Evolutionary conservation across 2,797 vertebrate species (phyloP), one percentile per base, ranked within the genome.

Genomic region (Phalanger gymnotis): DNA sequence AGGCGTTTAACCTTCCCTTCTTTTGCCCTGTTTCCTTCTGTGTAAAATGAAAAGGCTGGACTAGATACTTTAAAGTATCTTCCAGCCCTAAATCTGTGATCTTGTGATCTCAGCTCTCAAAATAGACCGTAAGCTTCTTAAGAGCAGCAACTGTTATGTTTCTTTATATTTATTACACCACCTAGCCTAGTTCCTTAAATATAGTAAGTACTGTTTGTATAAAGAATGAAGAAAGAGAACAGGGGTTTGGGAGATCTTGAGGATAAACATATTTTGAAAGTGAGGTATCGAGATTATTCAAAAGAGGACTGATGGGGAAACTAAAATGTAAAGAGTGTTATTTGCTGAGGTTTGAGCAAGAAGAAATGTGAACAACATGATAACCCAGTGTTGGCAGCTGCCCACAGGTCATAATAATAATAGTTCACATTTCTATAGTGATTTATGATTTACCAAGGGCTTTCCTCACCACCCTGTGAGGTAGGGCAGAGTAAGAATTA

Each of bases 201-300:
- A 19, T 51, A 53, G 27, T 40, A 22, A 53, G 58, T 90, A 22
- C 73, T 22, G 51, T 22, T 56, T 91, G 53, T 93, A 31, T 92
- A 52, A 94, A 94, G 55, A 96, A 94, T 91, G 27, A 92, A 92
- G 73, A 34, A 25, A 58, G 94, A 92, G 94, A 92, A 90, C 51
- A 90, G 92, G 55, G n/a, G 34, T 12, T 52, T 66, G 92, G 87
- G 53, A 54, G 2, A 90, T 94, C 28, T 22, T 19, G 52, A 91
- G 92, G 53, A 96, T 34, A 93, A 92, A 93, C 34, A 28, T 53
- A 47, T 40, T 57, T 40, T 51, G 30, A 55, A 95, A 94, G 81
- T 81, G 51, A 90, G 54, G 55, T 4, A 12, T 58, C 90, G 53
- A 92, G 34, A 30, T 0, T 55, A 90, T 56, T 53, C 53, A 91